These are phyloP conservation scores for Bucco capensis DNA, from an alignment of 2,113 vertebrate genomes.

Conservation along the genomic window DNA sequence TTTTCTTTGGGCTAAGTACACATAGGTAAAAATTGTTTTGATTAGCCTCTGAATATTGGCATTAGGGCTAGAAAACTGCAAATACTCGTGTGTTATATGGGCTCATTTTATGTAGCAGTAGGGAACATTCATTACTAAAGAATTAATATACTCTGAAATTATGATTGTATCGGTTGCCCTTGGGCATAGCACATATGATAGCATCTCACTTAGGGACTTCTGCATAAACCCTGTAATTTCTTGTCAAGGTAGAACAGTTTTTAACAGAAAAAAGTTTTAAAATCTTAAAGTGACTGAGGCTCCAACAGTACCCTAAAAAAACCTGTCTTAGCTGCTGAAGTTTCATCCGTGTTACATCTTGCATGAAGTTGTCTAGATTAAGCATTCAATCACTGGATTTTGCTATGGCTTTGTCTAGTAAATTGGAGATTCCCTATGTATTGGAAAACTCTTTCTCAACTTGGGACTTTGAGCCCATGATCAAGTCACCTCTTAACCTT, in stretches of 20 bases:
- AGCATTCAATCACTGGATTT: not conserved
- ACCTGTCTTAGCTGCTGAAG: not conserved
- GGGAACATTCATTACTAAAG: not conserved
- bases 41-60: not conserved
- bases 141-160: not conserved
- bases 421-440: not conserved
- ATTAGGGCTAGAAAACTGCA: not conserved
- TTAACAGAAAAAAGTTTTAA: not conserved
- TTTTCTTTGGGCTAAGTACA: not conserved
- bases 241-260: not conserved
- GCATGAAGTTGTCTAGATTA: not conserved
- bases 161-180: not conserved
- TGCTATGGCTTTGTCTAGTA: not conserved
- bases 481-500: conserved; percentile 35
- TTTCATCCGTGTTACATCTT: not conserved
- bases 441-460: not conserved
- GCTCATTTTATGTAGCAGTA: not conserved
- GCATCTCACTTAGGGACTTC: not conserved
- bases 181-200: not conserved
- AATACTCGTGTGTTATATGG: not conserved
- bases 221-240: not conserved
- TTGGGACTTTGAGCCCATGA: not conserved
- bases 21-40: not conserved
- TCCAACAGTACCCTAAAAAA: not conserved
- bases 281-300: not conserved